These are phyloP conservation scores for Semicossyphus pulcher DNA, from an alignment of 2,113 vertebrate species.

Conservation along the genomic window DNA sequence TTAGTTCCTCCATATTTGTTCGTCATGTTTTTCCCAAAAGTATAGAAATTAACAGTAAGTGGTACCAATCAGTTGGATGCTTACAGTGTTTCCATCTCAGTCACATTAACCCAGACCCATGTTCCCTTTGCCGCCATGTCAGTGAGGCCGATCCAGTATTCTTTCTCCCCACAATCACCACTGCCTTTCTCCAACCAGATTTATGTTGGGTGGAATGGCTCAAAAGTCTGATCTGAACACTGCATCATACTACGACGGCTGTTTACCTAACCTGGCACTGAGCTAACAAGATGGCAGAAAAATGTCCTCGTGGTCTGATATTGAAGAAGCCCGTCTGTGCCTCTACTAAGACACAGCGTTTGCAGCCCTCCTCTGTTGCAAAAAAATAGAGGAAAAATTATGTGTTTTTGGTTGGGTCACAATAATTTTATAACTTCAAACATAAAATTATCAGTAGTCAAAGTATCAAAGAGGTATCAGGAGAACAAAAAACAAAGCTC, in stretches of 20 bases:
- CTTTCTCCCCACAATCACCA: slow-evolving; percentile 30
- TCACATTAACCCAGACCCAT: slow-evolving; percentile 69
- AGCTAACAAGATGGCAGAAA: background rate
- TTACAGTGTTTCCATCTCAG: slow-evolving; percentile 43
- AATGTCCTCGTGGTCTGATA: background rate
- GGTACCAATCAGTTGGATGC: background rate
- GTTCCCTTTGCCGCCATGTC: slow-evolving; percentile 6
- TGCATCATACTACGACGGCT: no score
- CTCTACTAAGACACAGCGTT: slow-evolving; percentile 69
- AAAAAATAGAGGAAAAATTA: slow-evolving; percentile 8
- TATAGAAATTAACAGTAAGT: background rate
- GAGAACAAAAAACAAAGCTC: background rate
- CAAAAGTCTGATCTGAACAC: no score
- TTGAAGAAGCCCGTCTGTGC: background rate
- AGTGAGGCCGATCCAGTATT: slow-evolving; percentile 73
- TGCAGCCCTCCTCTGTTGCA: slow-evolving; percentile 74
- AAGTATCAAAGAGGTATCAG: background rate
- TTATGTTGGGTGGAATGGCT: no score
- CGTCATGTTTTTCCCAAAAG: no score
- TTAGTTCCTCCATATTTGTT: background rate
- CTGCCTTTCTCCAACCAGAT: no score
- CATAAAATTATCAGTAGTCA: background rate
- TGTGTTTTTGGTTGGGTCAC: background rate
- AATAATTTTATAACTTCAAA: background rate
- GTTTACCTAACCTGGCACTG: no score